Evolutionary conservation across 2,888 invertebrate genomes (phyloP), one percentile per base, ranked within the genome.

Genomic region (Meteorus colon): DNA sequence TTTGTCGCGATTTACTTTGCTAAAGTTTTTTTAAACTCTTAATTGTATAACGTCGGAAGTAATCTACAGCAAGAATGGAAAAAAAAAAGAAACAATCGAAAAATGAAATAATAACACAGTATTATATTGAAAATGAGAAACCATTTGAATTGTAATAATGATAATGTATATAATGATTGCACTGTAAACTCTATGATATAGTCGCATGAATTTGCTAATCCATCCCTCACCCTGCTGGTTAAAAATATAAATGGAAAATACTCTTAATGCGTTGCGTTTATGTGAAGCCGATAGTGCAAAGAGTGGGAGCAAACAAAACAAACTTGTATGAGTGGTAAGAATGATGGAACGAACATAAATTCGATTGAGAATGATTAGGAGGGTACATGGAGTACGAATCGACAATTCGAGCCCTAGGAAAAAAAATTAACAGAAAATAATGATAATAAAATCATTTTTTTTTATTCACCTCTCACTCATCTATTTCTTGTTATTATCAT

Each of bases 151-250:
- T 84, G 79, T 86, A 87, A 87, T 86, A 85, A 84, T 82, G 82
- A 84, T 84, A 85, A 84, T 88, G 88, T 88, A 81, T 75, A 81
- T 86, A 87, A 87, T 87, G 85, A 87, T 85, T 84, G 86, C 83
- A 85, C 81, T 83, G 82, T 85, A 85, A 86, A 83, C 78, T 80
- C 79, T 81, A 83, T 83, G 82, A 82, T 55, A 55, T 83, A 84
- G 83, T 81, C 81, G 83, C 85, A 81, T 82, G 74, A 82, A 83
- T 79, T 62, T 10, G 51, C 41, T 59, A 66, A 71, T 55, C 4
- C 55, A 19, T 19, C 19, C 19, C 24, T n/a, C 55, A n/a, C 24
- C 55, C 55, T 55, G 19, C n/a, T 24, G 19, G 24, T 19, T 55
- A 34, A 75, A 73, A 59, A 72, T 60, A 62, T 63, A 70, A 67